Conservation (phyloP, 2,113 vertebrate species). For the Malurus elegans region DNA sequence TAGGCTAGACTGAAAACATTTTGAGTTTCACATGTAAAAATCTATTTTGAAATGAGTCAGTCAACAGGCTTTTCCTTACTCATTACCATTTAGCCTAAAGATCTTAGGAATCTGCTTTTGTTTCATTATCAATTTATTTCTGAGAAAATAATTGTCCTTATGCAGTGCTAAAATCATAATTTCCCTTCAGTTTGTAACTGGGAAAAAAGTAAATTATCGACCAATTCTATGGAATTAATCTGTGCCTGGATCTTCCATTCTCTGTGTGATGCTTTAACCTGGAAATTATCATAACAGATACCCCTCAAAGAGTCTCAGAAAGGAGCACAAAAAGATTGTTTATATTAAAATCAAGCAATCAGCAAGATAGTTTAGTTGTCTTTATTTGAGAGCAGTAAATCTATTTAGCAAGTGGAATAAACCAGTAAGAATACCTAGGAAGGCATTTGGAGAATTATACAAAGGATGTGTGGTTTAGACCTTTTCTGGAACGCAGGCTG, state of each 20-base stretch:
- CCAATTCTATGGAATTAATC: constrained; percentile 33
- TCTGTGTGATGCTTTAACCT: constrained; percentile 15
- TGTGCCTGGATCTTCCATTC: constrained; percentile 37
- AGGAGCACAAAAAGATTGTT: neutral
- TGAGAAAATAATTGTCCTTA: constrained; percentile 58
- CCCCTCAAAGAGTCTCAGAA: constrained; percentile 25
- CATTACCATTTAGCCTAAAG: constrained; percentile 75
- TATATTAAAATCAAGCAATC: constrained; percentile 25
- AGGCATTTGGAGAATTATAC: constrained; percentile 73
- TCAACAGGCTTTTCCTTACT: constrained; percentile 73
- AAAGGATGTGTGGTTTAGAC: constrained; percentile 76
- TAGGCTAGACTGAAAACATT: constrained; percentile 71
- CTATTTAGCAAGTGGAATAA: constrained; percentile 56
- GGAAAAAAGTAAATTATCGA: constrained; percentile 46
- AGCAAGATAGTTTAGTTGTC: constrained; percentile 4
- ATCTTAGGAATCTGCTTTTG: constrained; percentile 64
- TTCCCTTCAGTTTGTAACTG: constrained; percentile 57
- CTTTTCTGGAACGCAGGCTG: constrained; percentile 73
- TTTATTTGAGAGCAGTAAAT: constrained; percentile 66
- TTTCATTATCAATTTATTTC: constrained; percentile 74
- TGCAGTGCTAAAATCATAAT: constrained; percentile 45
- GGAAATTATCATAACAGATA: constrained; percentile 59
- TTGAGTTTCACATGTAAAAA: constrained; percentile 70
- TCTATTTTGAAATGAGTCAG: constrained; percentile 70
- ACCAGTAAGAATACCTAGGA: constrained; percentile 54